Conservation (phyloP, 2,888 invertebrate species). For the Platycheirus rosarum region DNA sequence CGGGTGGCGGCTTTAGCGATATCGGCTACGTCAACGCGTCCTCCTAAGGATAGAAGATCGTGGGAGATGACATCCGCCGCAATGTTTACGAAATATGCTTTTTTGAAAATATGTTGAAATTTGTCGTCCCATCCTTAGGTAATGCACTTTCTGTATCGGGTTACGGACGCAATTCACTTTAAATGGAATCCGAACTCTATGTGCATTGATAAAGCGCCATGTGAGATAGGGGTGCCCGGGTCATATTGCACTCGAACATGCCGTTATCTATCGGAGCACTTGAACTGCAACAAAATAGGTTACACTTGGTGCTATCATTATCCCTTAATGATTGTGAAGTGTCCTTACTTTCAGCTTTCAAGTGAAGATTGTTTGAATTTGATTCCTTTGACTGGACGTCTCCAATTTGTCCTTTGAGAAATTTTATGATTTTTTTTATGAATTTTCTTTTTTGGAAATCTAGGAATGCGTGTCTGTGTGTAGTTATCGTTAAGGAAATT, state of each 20-base stretch:
- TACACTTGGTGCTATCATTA: conserved; percentile 56
- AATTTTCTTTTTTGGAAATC: not conserved
- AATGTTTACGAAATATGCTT: conserved; percentile 54
- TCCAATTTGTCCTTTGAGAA: conserved; percentile 42
- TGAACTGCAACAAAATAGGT: conserved; percentile 50
- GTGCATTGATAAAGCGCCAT: conserved; percentile 56
- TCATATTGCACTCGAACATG: conserved; percentile 61
- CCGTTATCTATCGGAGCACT: conserved; percentile 44
- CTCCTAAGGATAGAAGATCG: conserved; percentile 14
- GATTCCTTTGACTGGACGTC: conserved; percentile 41
- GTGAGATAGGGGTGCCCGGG: conserved; percentile 36
- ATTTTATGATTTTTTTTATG: conserved; percentile 3
- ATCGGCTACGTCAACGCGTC: not conserved
- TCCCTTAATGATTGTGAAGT: conserved; percentile 62
- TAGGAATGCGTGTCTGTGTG: conserved; percentile 26
- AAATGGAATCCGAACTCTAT: conserved; percentile 51
- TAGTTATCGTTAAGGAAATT: conserved; percentile 53
- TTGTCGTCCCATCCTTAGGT: conserved; percentile 40
- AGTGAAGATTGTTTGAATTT: conserved; percentile 50
- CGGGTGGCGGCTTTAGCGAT: conserved; percentile 47
- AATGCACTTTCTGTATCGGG: conserved; percentile 63
- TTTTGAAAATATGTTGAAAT: conserved; percentile 32
- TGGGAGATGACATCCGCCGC: conserved; percentile 64
- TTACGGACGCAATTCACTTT: conserved; percentile 54
- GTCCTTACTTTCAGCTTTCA: conserved; percentile 30